A percentile compares a stretch with the other conserved stretches of the same genome.
phyloP scores from a whole-genome alignment of 2,888 invertebrate species.

The Reticulitermes lucifugus region DNA sequence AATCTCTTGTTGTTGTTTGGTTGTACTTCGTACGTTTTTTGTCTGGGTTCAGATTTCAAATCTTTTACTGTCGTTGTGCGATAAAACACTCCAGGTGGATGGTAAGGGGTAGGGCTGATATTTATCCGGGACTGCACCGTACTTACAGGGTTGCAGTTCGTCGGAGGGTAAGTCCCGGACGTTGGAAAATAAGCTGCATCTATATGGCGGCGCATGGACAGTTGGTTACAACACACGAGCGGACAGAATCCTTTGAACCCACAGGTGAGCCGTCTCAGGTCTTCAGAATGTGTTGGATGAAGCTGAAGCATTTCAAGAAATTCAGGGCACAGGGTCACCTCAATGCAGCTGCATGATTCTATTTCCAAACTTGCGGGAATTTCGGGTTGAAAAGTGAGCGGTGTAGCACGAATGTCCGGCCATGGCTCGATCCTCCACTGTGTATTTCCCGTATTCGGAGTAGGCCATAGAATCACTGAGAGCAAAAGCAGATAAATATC shows the following conservation, averaged over 20 bases:
- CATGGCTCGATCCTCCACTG: background rate
- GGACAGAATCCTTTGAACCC: constrained; percentile 49
- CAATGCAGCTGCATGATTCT: constrained; percentile 14
- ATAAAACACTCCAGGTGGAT: background rate
- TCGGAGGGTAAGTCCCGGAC: background rate
- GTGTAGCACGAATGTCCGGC: background rate
- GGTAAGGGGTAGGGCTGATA: background rate
- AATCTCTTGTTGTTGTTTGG: background rate
- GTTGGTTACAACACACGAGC: constrained; percentile 44
- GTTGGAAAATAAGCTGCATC: background rate
- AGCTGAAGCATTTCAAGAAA: background rate
- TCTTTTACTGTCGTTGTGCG: background rate
- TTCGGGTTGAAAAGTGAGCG: background rate
- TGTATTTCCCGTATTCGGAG: background rate
- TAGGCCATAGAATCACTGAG: background rate
- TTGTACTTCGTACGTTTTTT: background rate
- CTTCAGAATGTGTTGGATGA: background rate
- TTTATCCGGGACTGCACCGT: background rate
- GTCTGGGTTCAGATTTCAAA: background rate
- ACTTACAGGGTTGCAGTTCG: background rate
- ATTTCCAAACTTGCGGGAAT: background rate
- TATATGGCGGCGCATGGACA: background rate
- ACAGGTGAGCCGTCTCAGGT: constrained; percentile 30
- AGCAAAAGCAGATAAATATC: background rate
- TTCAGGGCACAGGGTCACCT: background rate